phyloP scores from a whole-genome alignment of 2,113 vertebrate genomes.

The Lepus timidus region DNA sequence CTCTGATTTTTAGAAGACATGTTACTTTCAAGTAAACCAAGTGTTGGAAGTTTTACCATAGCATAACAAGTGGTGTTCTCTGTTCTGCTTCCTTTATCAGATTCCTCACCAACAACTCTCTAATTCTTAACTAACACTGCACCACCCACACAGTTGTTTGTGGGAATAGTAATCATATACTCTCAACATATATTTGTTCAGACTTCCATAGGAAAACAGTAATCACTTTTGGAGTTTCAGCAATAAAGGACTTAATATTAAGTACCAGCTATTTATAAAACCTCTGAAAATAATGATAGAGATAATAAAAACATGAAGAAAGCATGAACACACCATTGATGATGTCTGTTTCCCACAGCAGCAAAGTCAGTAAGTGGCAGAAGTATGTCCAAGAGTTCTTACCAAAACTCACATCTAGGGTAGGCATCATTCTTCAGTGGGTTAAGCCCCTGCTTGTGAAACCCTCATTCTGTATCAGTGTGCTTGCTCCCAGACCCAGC shows the following conservation, averaged over 20 bases:
- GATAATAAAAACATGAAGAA: slow-evolving; percentile 1
- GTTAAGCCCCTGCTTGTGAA: no score
- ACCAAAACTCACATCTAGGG: not conserved
- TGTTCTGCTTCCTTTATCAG: not conserved
- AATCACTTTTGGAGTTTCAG: not conserved
- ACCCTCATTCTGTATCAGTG: no score
- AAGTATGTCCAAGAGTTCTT: not conserved
- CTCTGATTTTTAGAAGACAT: not conserved
- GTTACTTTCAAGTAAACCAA: not conserved
- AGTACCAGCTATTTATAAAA: not conserved
- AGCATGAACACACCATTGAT: not conserved
- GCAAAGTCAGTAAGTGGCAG: not conserved
- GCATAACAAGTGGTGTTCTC: not conserved
- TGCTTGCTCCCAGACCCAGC: no score
- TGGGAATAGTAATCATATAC: not conserved
- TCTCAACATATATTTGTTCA: not conserved
- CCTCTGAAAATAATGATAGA: not conserved
- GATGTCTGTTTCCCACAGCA: not conserved
- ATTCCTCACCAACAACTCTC: not conserved
- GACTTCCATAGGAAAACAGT: not conserved
- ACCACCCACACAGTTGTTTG: not conserved
- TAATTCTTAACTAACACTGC: not conserved
- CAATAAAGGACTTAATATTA: not conserved
- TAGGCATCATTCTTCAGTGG: no score
- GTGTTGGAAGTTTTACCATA: not conserved